phyloP scores from a whole-genome alignment of 2,797 vertebrate genomes.

The Sarcoramphus papa region DNA sequence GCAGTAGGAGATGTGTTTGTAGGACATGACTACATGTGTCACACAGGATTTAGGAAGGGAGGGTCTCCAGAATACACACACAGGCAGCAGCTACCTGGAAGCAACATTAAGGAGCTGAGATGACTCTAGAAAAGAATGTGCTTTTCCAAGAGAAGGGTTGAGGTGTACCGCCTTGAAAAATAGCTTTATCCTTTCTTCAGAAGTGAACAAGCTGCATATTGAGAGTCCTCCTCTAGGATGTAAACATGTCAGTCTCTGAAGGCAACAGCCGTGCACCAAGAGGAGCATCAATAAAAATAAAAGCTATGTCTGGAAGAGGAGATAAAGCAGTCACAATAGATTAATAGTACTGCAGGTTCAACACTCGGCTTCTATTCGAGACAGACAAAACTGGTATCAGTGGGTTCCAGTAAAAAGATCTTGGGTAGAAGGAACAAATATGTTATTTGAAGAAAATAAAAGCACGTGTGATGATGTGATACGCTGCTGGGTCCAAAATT shows the following conservation, averaged over 20 bases:
- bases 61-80: background rate
- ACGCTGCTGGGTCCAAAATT: background rate
- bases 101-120: background rate
- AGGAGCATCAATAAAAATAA: background rate
- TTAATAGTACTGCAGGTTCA: background rate
- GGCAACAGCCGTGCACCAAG: background rate
- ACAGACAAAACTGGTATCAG: background rate
- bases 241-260: background rate
- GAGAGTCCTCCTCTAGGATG: background rate
- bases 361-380: background rate
- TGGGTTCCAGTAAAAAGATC: background rate
- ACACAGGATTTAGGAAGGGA: background rate
- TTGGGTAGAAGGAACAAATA: background rate
- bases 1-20: background rate
- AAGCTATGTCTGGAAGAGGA: background rate
- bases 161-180: background rate
- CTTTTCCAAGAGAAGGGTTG: background rate
- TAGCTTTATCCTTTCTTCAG: background rate
- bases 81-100: background rate
- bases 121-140: background rate
- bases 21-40: fast-evolving
- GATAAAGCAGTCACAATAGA: background rate
- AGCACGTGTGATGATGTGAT: fast-evolving
- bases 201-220: background rate
- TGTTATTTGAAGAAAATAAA: background rate